Evolutionary conservation across 2,888 invertebrate species (phyloP).

Genomic region (Onchidella celtica): DNA sequence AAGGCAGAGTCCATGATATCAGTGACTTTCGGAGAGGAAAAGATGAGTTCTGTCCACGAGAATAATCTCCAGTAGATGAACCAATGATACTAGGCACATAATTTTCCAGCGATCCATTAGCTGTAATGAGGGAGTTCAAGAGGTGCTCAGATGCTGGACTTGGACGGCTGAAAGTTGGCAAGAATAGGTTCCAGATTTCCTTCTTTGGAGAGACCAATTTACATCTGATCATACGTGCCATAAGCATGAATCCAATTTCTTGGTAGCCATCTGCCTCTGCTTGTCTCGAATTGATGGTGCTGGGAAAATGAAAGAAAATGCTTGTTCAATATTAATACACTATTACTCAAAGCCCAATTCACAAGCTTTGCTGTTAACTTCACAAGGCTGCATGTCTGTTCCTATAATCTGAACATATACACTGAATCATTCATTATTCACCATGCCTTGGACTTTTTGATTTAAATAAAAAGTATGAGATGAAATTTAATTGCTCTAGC

Average conservation of each 20-base stretch:
- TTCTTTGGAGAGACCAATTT: constrained; percentile 60
- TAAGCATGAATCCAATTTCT: constrained; percentile 56
- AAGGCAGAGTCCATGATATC: too few relatives aligned
- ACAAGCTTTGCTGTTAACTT: too few relatives aligned
- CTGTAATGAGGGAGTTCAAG: constrained; percentile 57
- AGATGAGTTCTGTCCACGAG: background rate
- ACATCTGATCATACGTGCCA: constrained; percentile 61
- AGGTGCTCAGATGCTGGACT: constrained; percentile 64
- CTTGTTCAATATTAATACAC: too few relatives aligned
- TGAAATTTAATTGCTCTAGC: too few relatives aligned
- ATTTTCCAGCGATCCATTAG: constrained; percentile 64
- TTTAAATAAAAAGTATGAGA: too few relatives aligned
- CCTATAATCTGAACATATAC: too few relatives aligned
- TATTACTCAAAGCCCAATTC: too few relatives aligned
- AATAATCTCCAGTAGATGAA: constrained; percentile 16
- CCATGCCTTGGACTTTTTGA: too few relatives aligned
- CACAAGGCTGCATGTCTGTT: too few relatives aligned
- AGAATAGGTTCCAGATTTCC: constrained; percentile 75
- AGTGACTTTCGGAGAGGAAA: constrained; percentile 39
- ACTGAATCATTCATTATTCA: too few relatives aligned
- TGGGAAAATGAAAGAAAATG: constrained; percentile 45
- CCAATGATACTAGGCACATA: constrained; percentile 64
- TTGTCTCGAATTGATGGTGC: constrained; percentile 70
- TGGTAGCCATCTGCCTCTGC: constrained; percentile 66
- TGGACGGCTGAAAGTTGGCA: constrained; percentile 64